Evolutionary conservation across 2,797 vertebrate genomes (phyloP).

Genomic region (Vultur gryphus): DNA sequence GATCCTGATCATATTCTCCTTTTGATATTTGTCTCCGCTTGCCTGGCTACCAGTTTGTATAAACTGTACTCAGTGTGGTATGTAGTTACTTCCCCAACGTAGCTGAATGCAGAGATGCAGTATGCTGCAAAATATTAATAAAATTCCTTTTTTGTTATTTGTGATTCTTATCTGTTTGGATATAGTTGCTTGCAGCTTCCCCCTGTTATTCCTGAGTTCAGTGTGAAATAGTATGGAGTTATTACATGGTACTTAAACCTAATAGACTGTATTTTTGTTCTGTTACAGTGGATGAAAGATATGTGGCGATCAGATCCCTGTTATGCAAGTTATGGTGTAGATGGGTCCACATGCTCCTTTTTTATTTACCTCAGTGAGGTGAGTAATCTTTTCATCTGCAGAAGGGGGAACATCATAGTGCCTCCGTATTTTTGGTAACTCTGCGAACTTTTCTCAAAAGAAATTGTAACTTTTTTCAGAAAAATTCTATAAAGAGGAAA

Average conservation of each 20-base stretch:
- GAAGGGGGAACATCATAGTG: background rate
- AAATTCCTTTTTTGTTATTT: background rate
- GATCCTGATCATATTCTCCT: background rate
- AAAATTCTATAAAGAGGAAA: background rate
- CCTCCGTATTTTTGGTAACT: background rate
- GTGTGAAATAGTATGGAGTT: background rate
- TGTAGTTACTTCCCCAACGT: background rate
- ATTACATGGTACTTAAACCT: background rate
- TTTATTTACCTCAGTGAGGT: conserved; percentile 99
- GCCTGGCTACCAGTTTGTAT: background rate
- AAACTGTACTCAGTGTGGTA: background rate
- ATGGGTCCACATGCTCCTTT: conserved; percentile 95
- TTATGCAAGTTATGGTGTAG: conserved; percentile 93
- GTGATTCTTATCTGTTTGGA: background rate
- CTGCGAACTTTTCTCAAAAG: background rate
- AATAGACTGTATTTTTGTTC: background rate
- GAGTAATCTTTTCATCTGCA: conserved; percentile 49
- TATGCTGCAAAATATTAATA: background rate
- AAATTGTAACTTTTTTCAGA: background rate
- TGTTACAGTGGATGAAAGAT: conserved; percentile 97
- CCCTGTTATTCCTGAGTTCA: background rate
- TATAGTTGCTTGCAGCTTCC: background rate
- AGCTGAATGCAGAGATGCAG: background rate
- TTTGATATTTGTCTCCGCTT: background rate
- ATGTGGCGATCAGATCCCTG: conserved; percentile 98